Conservation (phyloP, 2,888 invertebrate genomes). For the Loripinus fragilis region DNA sequence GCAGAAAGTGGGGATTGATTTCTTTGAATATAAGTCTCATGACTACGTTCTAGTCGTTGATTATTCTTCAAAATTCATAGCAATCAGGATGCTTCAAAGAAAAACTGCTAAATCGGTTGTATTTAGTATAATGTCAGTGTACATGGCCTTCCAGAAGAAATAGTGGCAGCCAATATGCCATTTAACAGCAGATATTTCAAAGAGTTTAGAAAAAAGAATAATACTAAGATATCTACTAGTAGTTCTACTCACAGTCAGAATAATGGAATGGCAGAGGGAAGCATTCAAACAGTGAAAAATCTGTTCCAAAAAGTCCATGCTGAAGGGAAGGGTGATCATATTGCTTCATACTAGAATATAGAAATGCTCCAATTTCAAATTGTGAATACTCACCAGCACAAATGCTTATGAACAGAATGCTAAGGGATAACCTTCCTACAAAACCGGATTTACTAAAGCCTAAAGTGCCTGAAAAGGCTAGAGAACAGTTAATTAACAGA, state of each 20-base stretch:
- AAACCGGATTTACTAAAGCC: conserved; percentile 7
- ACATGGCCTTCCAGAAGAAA: conserved; percentile 51
- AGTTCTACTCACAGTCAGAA: conserved; percentile 41
- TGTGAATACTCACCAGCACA: conserved; percentile 42
- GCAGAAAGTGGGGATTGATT: conserved; percentile 51
- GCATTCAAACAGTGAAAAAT: conserved; percentile 45
- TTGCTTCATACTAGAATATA: conserved; percentile 50
- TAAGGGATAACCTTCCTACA: conserved; percentile 45
- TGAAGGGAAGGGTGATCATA: conserved; percentile 43
- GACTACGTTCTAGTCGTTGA: conserved; percentile 58
- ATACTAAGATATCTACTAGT: conserved; percentile 2
- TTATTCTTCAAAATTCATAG: conserved; percentile 61
- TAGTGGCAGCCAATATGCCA: conserved; percentile 59
- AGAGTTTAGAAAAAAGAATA: conserved; percentile 11
- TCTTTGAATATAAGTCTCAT: conserved; percentile 32
- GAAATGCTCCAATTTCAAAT: conserved; percentile 53
- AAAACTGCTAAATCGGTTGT: conserved; percentile 53
- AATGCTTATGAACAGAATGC: conserved; percentile 35
- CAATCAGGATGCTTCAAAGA: conserved; percentile 36
- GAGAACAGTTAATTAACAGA: not conserved
- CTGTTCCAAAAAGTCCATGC: conserved; percentile 45
- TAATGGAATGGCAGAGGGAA: conserved; percentile 48
- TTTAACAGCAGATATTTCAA: conserved; percentile 35
- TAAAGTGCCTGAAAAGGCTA: not conserved
- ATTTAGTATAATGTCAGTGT: conserved; percentile 39